Conservation (phyloP, 2,888 invertebrate genomes). For the Laspeyria flexula region DNA sequence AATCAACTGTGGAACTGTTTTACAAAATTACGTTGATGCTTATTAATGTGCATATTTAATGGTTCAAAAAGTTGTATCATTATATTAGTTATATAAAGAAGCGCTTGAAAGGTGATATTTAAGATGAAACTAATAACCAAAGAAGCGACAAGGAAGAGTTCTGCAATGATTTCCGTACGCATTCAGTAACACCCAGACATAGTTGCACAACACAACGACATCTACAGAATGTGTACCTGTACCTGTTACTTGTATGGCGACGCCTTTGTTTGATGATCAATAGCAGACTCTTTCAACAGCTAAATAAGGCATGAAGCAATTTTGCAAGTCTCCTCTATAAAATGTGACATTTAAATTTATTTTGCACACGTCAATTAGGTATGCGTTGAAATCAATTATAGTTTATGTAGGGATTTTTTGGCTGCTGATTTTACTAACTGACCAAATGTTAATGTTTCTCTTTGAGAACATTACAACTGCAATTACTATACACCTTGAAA, state of each 20-base stretch:
- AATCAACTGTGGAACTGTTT: slow-evolving; percentile 13
- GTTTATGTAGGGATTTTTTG: background rate
- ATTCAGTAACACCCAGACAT: slow-evolving; percentile 62
- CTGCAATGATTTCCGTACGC: slow-evolving; percentile 66
- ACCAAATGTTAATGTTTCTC: background rate
- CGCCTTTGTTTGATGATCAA: slow-evolving; percentile 58
- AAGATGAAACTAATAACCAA: slow-evolving; percentile 54
- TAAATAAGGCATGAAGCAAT: slow-evolving; percentile 54
- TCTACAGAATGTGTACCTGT: slow-evolving; percentile 40
- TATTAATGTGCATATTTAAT: background rate
- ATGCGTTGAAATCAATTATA: background rate
- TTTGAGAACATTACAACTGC: background rate
- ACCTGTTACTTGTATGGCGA: slow-evolving; percentile 51
- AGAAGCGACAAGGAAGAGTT: slow-evolving; percentile 65
- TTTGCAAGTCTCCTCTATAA: slow-evolving; percentile 49
- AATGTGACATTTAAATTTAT: slow-evolving; percentile 11
- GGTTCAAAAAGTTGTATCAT: slow-evolving; percentile 6
- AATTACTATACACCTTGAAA: background rate
- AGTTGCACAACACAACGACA: slow-evolving; percentile 60
- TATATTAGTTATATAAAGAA: slow-evolving; percentile 47
- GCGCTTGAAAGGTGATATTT: slow-evolving; percentile 51
- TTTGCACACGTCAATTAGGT: slow-evolving; percentile 14
- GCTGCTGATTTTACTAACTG: background rate
- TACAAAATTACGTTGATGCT: background rate
- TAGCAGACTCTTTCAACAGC: slow-evolving; percentile 47